These are phyloP conservation scores for Anarsia innoxiella DNA, from an alignment of 2,888 invertebrate genomes.

Conservation along the genomic window DNA sequence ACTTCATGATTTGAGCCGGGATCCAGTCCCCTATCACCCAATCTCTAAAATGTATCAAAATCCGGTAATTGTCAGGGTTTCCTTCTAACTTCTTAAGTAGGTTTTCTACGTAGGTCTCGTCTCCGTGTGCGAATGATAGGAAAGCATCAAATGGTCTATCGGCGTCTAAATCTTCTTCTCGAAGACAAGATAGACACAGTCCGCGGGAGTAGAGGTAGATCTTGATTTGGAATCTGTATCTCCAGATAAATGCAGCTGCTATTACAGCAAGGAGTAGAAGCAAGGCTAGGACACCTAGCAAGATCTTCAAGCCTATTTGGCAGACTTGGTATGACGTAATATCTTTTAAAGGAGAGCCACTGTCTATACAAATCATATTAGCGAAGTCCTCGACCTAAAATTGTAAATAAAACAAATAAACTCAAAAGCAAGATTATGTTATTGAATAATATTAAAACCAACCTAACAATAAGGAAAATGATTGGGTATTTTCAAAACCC, in stretches of 20 bases:
- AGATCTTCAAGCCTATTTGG: neutral
- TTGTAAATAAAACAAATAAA: neutral
- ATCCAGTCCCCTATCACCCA: slow-evolving; percentile 9
- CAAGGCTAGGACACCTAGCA: neutral
- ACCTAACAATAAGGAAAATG: no score
- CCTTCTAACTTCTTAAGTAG: slow-evolving; percentile 7
- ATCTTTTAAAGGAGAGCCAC: neutral
- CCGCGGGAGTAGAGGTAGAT: slow-evolving; percentile 1
- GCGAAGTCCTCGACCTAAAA: neutral
- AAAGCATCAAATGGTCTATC: slow-evolving; percentile 9
- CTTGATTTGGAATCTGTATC: neutral
- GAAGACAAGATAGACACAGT: slow-evolving; percentile 1
- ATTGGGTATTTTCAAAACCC: no score
- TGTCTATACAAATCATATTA: neutral
- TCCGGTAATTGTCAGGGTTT: neutral
- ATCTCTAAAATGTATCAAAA: slow-evolving; percentile 10
- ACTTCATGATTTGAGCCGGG: slow-evolving; percentile 8
- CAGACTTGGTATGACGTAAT: neutral
- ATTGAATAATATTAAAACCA: neutral
- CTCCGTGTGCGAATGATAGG: slow-evolving; percentile 10
- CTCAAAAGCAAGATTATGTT: neutral
- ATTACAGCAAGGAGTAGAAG: neutral
- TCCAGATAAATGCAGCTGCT: neutral
- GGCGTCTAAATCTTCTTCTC: slow-evolving; percentile 2
- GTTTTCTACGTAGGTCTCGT: slow-evolving; percentile 1